Conservation (phyloP, 2,797 vertebrate genomes). For the Sebastes vulpes region DNA sequence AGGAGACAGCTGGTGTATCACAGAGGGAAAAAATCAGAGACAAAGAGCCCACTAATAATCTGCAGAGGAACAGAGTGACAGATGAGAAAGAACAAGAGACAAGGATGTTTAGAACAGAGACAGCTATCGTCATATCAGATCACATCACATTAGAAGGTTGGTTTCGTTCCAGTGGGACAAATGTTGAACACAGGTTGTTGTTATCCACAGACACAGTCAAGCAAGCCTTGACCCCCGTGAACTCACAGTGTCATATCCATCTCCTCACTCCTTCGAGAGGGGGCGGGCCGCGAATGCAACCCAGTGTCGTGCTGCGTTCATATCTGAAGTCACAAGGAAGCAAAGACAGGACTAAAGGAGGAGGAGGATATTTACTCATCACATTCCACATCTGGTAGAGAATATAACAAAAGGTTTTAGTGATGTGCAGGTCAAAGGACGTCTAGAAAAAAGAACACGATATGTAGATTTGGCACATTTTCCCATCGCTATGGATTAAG, state of each 20-base stretch:
- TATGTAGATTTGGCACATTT: too few relatives aligned
- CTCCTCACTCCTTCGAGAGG: constrained; percentile 43
- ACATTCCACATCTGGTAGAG: constrained; percentile 19
- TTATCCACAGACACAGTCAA: constrained; percentile 13
- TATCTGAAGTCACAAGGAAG: constrained; percentile 18
- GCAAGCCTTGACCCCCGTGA: constrained; percentile 39
- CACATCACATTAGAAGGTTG: constrained; percentile 5
- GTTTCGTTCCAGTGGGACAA: background rate
- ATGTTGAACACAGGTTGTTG: constrained; percentile 20
- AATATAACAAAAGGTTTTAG: background rate
- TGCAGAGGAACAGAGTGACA: background rate
- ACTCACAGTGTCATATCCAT: constrained; percentile 42
- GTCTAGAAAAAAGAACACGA: background rate
- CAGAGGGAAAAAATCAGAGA: background rate
- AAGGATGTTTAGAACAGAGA: constrained; percentile 12
- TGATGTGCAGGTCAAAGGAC: background rate
- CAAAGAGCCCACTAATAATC: background rate
- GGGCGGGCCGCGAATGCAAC: constrained; percentile 39
- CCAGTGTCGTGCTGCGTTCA: background rate
- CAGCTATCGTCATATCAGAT: constrained; percentile 14
- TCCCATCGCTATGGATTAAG: too few relatives aligned
- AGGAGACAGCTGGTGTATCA: background rate
- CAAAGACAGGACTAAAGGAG: background rate
- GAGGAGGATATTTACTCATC: background rate
- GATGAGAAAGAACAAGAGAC: background rate